A percentile compares a stretch with the other conserved stretches of the same genome.
Conservation (phyloP, 2,888 invertebrate species). For the Oscheius sp. region DNA sequence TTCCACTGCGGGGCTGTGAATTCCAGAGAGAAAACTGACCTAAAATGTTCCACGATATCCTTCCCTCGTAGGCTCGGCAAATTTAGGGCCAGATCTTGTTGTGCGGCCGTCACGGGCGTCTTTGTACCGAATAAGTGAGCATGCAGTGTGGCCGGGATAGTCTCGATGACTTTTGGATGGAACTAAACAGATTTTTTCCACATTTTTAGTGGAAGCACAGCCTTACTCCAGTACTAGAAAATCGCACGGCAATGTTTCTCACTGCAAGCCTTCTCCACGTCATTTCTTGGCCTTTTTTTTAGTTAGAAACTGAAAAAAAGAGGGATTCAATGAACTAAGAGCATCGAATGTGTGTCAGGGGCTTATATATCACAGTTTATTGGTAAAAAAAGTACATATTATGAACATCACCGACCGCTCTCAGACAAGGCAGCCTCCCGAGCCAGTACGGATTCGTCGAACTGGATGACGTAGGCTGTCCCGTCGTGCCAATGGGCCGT, state of each 20-base stretch:
- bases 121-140: conserved; percentile 42
- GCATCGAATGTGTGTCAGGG: background rate
- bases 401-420: conserved; percentile 35
- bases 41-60: conserved; percentile 49
- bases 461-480: conserved; percentile 93
- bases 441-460: conserved; percentile 69
- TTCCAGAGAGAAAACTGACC: background rate
- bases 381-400: conserved; percentile 21
- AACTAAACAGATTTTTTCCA: conserved; percentile 32
- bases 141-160: conserved; percentile 47
- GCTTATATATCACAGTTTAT: conserved; percentile 2
- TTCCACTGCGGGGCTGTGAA: too few relatives aligned
- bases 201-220: background rate
- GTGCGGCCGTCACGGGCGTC: conserved; percentile 44
- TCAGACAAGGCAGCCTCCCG: conserved; percentile 61
- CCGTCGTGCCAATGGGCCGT: conserved; percentile 98
- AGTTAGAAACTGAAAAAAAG: too few relatives aligned
- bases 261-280: background rate
- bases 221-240: conserved; percentile 9
- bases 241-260: background rate
- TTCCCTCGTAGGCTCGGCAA: conserved; percentile 41
- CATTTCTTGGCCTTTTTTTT: background rate
- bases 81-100: conserved; percentile 31
- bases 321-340: background rate
- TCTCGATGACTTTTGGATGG: conserved; percentile 52